phyloP scores from a whole-genome alignment of 2,888 invertebrate genomes.

The Clanis bilineata region DNA sequence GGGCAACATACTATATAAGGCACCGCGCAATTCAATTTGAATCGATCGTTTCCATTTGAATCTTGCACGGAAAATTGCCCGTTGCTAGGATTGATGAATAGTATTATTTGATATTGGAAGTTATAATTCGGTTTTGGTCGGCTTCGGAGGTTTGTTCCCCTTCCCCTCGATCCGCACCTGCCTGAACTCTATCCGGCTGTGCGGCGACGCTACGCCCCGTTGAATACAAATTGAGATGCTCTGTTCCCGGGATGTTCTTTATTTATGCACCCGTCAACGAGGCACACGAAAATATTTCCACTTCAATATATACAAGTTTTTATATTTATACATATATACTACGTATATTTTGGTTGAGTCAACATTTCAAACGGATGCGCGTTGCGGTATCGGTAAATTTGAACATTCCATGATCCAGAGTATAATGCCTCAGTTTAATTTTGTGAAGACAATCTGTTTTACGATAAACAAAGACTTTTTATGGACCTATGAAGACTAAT shows the following conservation, averaged over 20 bases:
- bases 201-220: background rate
- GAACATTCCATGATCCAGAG: background rate
- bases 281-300: constrained; percentile 7
- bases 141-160: background rate
- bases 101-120: too few relatives aligned
- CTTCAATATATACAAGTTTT: constrained; percentile 30
- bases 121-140: background rate
- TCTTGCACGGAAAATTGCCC: too few relatives aligned
- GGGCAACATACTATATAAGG: too few relatives aligned
- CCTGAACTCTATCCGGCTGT: constrained; percentile 12
- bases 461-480: too few relatives aligned
- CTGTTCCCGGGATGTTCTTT: constrained; percentile 12
- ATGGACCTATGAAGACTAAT: too few relatives aligned
- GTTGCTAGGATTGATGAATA: too few relatives aligned
- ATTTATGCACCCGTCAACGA: constrained; percentile 7
- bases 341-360: background rate
- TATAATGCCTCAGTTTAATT: too few relatives aligned
- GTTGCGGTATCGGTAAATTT: background rate
- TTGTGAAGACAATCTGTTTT: too few relatives aligned
- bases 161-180: background rate
- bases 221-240: constrained; percentile 19
- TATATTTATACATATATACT: constrained; percentile 36
- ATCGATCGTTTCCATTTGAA: too few relatives aligned
- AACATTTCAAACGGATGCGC: background rate
- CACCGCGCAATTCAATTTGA: too few relatives aligned